Base-by-base conservation (phyloP, 2,113 vertebrate species). In the Eleginops maclovinus region DNA sequence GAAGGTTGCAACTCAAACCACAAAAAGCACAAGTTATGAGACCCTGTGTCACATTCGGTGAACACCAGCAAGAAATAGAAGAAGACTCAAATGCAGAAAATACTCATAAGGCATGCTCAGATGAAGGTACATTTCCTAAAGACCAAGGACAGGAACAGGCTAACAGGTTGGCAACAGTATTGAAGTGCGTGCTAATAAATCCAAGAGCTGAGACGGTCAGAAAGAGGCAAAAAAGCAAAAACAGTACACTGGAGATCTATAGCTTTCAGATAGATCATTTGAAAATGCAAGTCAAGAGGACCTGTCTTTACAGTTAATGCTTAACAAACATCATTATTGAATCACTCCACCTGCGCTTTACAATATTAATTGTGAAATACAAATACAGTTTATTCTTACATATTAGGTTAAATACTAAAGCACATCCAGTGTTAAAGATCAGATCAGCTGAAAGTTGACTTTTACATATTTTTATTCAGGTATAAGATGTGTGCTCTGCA, bases 381-480 rank as follows among this genome's bases (percentile, higher is more conserved):
- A 71, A 46, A 36, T 36, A 36, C 31, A 8, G 31, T 36, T 36
- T 36, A 36, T 46, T 16, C 44, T 46, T 16, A 46, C 15, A 46
- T 15, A 46, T 15, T 46, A 16, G 4, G 44, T 14, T 46, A 14
- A 46, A 46, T 46, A 46, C 44, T 14, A 15, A 36, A 36, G 7
- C 31, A 36, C 31, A 36, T 67, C 6, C 5, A 5, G 55, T 53
- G 10, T 41, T 73, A 64, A 4, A 19, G 59, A 21, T 22, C 31
- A 44, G 41, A n/a, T n/a, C 44, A 58, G 15, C 44, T 51, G 2
- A 77, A 36, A 53, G 46, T 44, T 61, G 59, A 71, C 75, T 46
- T 62, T 24, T n/a, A 55, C 16, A 40, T n/a, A 49, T 14, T 36
- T 60, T 24, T 53, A 62, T 61, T 14, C 19, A 19, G 9, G 13